Evolutionary conservation across 1,140 invertebrate genomes (phyloP).

Genomic region (Tetramorium alpestre): DNA sequence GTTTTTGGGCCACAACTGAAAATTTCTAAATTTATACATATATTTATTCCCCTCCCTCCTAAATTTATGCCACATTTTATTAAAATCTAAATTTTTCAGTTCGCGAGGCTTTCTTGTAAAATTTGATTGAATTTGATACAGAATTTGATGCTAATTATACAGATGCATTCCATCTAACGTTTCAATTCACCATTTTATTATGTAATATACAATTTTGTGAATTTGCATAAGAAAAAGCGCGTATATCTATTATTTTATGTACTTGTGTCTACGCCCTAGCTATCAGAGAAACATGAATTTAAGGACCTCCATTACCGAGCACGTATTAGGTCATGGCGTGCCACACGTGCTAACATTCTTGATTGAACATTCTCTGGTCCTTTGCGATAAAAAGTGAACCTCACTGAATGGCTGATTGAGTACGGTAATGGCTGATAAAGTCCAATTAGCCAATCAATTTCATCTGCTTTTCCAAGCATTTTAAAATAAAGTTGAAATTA

Average conservation of each 20-base stretch:
- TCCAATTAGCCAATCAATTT: conserved; percentile 71
- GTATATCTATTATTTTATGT: background rate
- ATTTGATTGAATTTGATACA: background rate
- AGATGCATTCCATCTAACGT: background rate
- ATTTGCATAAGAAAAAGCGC: background rate
- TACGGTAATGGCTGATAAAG: conserved; percentile 40
- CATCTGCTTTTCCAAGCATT: conserved; percentile 37
- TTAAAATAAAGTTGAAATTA: background rate
- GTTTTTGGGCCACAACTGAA: too few relatives aligned
- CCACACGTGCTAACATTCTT: conserved; percentile 70
- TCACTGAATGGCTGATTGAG: conserved; percentile 63
- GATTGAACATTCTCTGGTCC: conserved; percentile 69
- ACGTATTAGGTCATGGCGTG: conserved; percentile 61
- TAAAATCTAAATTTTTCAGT: too few relatives aligned
- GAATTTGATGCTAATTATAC: background rate
- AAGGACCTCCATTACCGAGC: conserved; percentile 57
- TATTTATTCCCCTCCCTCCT: too few relatives aligned
- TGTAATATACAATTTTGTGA: background rate
- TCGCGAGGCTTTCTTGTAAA: background rate
- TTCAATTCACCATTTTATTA: background rate
- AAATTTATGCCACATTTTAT: too few relatives aligned
- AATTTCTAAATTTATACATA: too few relatives aligned
- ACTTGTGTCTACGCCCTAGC: conserved; percentile 15
- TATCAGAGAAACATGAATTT: conserved; percentile 40
- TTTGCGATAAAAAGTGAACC: conserved; percentile 65